A percentile compares a stretch with the other conserved stretches of the same genome.
Conservation (phyloP, 1,140 invertebrate genomes). For the Orchestia grillus region DNA sequence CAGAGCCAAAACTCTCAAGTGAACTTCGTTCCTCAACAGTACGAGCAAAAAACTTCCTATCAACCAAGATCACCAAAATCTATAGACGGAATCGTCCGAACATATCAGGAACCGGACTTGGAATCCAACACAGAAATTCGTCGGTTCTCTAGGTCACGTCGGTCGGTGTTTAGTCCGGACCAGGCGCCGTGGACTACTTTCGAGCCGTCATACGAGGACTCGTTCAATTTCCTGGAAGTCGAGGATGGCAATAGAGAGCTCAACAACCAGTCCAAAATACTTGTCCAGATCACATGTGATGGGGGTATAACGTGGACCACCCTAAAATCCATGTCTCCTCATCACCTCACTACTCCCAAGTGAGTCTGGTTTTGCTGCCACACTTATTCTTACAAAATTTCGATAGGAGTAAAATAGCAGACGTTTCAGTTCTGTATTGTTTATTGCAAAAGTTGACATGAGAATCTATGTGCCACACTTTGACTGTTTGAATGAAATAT, state of each 20-base stretch:
- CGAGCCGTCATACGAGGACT: neutral
- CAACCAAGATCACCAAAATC: neutral
- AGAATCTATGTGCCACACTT: no score
- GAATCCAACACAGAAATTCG: conserved; percentile 67
- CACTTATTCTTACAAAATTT: neutral
- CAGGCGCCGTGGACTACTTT: neutral
- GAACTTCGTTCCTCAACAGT: neutral
- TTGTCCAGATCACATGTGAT: conserved; percentile 71
- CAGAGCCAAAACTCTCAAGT: neutral
- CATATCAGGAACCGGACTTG: conserved; percentile 68
- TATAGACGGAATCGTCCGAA: neutral
- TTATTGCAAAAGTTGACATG: no score
- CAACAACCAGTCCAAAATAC: conserved; percentile 68
- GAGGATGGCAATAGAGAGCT: conserved; percentile 48
- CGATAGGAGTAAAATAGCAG: no score
- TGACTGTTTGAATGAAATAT: no score
- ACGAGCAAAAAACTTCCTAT: neutral
- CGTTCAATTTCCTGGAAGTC: conserved; percentile 59
- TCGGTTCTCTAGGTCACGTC: neutral
- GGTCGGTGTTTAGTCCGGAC: neutral
- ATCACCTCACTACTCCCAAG: neutral
- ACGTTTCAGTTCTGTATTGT: no score
- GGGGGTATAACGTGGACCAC: conserved; percentile 71
- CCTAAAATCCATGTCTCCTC: conserved; percentile 58
- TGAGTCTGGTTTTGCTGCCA: neutral